phyloP scores from a whole-genome alignment of 2,113 vertebrate genomes.

The Neotoma lepida region DNA sequence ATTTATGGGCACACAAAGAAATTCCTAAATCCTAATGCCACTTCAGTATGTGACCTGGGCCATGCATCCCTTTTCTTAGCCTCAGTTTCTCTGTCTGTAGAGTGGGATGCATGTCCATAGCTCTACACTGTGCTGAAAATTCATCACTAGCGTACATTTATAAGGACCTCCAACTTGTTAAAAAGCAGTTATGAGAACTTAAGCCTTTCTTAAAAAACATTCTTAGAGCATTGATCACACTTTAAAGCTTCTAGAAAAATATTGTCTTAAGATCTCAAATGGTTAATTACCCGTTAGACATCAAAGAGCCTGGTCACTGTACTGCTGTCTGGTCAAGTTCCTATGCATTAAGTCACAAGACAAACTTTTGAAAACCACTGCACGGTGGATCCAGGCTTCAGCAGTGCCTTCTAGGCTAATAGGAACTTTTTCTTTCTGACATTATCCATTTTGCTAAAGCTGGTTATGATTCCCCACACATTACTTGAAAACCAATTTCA shows the following conservation, averaged over 20 bases:
- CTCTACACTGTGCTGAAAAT: neutral
- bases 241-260: conserved; percentile 29
- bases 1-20: neutral
- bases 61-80: fast-evolving
- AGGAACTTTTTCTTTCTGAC: conserved; percentile 72
- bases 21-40: neutral
- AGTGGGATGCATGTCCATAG: neutral
- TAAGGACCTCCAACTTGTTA: neutral
- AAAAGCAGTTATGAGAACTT: neutral
- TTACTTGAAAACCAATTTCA: conserved; percentile 80
- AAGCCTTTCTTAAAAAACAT: neutral
- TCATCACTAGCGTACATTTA: neutral
- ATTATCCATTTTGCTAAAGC: conserved; percentile 77
- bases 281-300: conserved; percentile 31
- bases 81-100: neutral
- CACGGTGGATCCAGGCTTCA: neutral
- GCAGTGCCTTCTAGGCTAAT: conserved; percentile 57
- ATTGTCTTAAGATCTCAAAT: neutral
- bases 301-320: neutral
- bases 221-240: conserved; percentile 17
- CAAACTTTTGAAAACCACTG: neutral
- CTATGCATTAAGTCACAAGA: neutral
- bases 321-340: conserved; percentile 25
- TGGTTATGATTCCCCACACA: conserved; percentile 74
- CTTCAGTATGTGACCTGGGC: fast-evolving